Evolutionary conservation across 2,888 invertebrate species (phyloP).

Genomic region (Plebejus melissa): DNA sequence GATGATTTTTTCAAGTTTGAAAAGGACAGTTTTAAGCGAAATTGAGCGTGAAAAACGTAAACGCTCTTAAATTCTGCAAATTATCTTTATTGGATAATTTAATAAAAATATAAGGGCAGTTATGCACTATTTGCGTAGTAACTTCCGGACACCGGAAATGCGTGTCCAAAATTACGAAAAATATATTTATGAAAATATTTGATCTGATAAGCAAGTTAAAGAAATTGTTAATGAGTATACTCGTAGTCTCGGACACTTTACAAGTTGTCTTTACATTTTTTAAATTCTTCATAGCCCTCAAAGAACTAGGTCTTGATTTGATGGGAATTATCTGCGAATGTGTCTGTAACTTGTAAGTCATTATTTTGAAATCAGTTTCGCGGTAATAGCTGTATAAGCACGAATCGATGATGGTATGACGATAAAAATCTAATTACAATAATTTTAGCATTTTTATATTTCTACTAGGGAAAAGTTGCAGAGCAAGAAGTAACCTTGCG

Average conservation of each 20-base stretch:
- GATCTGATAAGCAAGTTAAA: too few relatives aligned
- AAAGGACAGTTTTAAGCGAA: too few relatives aligned
- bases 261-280: not conserved
- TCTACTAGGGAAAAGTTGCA: slow-evolving; percentile 27
- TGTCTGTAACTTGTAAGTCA: not conserved
- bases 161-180: not conserved
- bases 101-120: not conserved
- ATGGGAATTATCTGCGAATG: not conserved
- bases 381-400: not conserved
- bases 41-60: too few relatives aligned
- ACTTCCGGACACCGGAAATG: not conserved
- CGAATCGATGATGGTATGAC: not conserved
- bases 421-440: slow-evolving; percentile 6
- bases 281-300: not conserved
- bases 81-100: not conserved
- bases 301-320: not conserved
- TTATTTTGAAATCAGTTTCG: not conserved
- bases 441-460: slow-evolving; percentile 24
- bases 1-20: too few relatives aligned
- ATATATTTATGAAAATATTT: not conserved
- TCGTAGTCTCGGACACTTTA: not conserved
- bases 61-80: too few relatives aligned
- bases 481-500: slow-evolving; percentile 24
- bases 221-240: too few relatives aligned
- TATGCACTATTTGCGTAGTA: not conserved